Evolutionary conservation across 2,113 vertebrate species (phyloP).

Genomic region (Dipodomys ordii): DNA sequence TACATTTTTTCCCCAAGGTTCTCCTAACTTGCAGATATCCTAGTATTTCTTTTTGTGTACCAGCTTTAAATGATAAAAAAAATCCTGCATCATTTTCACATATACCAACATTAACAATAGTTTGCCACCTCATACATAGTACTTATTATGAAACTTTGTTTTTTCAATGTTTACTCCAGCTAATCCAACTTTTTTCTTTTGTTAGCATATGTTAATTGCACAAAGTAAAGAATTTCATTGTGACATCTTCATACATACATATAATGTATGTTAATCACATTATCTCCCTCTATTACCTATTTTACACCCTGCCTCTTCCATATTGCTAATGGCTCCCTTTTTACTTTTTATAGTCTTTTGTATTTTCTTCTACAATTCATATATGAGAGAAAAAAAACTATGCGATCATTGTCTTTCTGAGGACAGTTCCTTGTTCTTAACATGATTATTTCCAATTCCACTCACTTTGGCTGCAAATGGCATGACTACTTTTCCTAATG

Average conservation of each 20-base stretch:
- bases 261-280: not conserved
- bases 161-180: not conserved
- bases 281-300: not conserved
- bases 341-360: not conserved
- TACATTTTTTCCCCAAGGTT: not conserved
- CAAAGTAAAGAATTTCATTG: not conserved
- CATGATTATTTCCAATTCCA: too few relatives aligned
- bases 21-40: not conserved
- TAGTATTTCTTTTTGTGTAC: constrained; percentile 5
- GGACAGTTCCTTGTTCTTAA: too few relatives aligned
- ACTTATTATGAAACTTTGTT: not conserved
- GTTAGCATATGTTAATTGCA: not conserved
- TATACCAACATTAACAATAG: not conserved
- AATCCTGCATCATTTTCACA: not conserved
- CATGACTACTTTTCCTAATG: too few relatives aligned
- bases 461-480: too few relatives aligned
- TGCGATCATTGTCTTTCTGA: too few relatives aligned
- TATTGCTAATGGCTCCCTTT: not conserved
- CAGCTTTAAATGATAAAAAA: not conserved
- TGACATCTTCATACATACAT: not conserved
- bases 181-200: not conserved
- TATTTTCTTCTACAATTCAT: not conserved
- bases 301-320: too few relatives aligned
- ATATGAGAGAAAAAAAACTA: not conserved
- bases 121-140: not conserved